A percentile compares a stretch with the other conserved stretches of the same genome.
Conservation (phyloP, 1,140 invertebrate genomes). For the Zaprionus capensis region DNA sequence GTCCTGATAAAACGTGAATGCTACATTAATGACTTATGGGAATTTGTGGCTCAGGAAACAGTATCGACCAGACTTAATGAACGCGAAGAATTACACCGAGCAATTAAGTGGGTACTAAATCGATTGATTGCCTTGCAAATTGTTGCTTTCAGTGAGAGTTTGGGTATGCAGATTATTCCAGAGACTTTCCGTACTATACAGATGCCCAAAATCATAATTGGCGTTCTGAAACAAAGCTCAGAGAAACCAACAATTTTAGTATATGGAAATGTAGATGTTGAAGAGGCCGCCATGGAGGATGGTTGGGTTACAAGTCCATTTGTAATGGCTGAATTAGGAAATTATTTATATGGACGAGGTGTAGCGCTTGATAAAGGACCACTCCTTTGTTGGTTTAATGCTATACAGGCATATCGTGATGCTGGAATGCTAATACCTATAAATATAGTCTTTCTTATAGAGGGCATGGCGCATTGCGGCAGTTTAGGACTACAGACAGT, state of each 20-base stretch:
- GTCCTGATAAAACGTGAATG: constrained; percentile 41
- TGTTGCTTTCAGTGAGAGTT: constrained; percentile 41
- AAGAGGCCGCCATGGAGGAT: constrained; percentile 94
- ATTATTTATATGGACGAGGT: constrained; percentile 96
- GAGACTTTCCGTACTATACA: constrained; percentile 18
- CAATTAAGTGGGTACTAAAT: constrained; percentile 39
- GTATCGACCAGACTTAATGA: constrained; percentile 22
- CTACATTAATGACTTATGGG: constrained; percentile 46
- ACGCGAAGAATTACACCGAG: constrained; percentile 17
- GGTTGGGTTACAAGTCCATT: constrained; percentile 98
- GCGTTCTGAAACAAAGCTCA: constrained; percentile 67
- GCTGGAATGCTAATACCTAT: constrained; percentile 91
- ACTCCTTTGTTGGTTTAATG: constrained; percentile 96
- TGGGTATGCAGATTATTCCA: constrained; percentile 41
- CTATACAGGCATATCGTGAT: constrained; percentile 94
- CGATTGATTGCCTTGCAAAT: constrained; percentile 30
- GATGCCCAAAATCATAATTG: constrained; percentile 40
- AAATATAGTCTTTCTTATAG: constrained; percentile 97
- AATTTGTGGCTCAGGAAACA: constrained; percentile 29
- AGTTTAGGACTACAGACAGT: constrained; percentile 95
- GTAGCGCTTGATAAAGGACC: constrained; percentile 97
- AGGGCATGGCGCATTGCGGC: constrained; percentile 98
- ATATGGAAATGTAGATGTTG: constrained; percentile 99
- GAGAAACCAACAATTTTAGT: constrained; percentile 95
- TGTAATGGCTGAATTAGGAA: constrained; percentile 92